These are phyloP conservation scores for Ormia ochracea DNA, from an alignment of 2,888 invertebrate genomes.

Conservation along the genomic window DNA sequence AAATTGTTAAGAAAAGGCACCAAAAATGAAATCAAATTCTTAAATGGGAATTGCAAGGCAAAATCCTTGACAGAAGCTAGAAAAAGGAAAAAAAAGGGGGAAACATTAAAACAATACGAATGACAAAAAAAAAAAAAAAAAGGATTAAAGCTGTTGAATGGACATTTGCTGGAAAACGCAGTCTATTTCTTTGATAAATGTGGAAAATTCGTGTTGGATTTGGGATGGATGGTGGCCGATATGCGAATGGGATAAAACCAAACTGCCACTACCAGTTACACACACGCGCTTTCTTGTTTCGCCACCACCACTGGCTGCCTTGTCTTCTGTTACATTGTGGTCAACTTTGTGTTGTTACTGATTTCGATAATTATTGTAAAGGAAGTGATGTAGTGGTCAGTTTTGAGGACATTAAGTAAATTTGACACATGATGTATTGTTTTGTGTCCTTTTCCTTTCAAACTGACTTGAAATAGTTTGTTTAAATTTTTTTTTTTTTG, in stretches of 20 bases:
- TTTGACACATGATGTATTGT: conserved; percentile 54
- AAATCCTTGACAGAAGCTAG: background rate
- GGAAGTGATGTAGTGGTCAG: conserved; percentile 29
- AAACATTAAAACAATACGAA: too few species aligned
- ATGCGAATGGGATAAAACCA: background rate
- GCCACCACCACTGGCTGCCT: background rate
- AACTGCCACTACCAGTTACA: background rate
- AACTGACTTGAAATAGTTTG: conserved; percentile 14
- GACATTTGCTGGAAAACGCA: conserved; percentile 32
- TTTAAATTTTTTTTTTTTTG: background rate
- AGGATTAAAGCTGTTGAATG: conserved; percentile 44
- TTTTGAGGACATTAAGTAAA: conserved; percentile 53
- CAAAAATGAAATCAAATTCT: conserved; percentile 25
- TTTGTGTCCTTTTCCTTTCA: conserved; percentile 12
- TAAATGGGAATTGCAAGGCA: conserved; percentile 26
- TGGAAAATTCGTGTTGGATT: conserved; percentile 55
- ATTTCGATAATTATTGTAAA: conserved; percentile 12
- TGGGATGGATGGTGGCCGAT: conserved; percentile 53
- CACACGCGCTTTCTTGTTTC: conserved; percentile 39
- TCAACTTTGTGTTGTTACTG: conserved; percentile 39
- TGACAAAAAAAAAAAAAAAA: background rate
- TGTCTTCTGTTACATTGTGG: conserved; percentile 47
- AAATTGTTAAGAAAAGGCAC: conserved; percentile 36
- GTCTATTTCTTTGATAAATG: conserved; percentile 54
- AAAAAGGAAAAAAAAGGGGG: background rate